Evolutionary conservation across 2,113 vertebrate genomes (phyloP).

Genomic region (Istiophorus platypterus): DNA sequence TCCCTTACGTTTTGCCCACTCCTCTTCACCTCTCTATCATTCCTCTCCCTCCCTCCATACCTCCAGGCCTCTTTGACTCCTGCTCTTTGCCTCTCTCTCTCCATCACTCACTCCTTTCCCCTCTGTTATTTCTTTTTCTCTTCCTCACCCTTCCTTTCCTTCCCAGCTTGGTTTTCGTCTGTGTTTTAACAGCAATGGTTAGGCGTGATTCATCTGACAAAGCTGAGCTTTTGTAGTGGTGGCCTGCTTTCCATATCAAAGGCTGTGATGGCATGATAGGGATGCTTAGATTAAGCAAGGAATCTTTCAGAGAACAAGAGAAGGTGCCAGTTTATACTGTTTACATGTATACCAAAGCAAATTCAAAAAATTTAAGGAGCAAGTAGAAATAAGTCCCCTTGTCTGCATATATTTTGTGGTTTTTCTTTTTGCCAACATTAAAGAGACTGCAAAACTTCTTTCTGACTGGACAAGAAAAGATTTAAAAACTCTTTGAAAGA

Average conservation of each 20-base stretch:
- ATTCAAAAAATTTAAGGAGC: not conserved
- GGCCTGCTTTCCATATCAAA: slow-evolving; percentile 74
- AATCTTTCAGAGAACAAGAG: slow-evolving; percentile 31
- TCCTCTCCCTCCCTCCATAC: not conserved
- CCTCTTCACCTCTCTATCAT: slow-evolving; percentile 10
- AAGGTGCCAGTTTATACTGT: not conserved
- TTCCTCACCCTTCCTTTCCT: not conserved
- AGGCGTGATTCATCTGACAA: slow-evolving; percentile 61
- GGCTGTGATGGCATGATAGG: slow-evolving; percentile 56
- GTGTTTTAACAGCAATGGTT: slow-evolving; percentile 44
- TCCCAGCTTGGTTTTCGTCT: slow-evolving; percentile 20
- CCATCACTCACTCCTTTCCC: not conserved
- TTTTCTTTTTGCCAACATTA: not conserved
- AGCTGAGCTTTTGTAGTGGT: slow-evolving; percentile 49
- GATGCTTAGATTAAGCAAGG: slow-evolving; percentile 57
- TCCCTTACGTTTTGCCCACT: not conserved
- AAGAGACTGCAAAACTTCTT: not conserved
- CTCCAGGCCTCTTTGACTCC: slow-evolving; percentile 34
- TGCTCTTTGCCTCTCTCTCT: not conserved
- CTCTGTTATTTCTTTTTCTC: not conserved
- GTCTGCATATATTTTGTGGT: not conserved
- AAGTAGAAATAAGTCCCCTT: not conserved
- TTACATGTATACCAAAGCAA: not conserved
- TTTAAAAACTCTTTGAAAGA: not conserved
- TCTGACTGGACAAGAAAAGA: not conserved